Conservation (phyloP, 1,140 invertebrate species). For the Drosophila ogumai region DNA sequence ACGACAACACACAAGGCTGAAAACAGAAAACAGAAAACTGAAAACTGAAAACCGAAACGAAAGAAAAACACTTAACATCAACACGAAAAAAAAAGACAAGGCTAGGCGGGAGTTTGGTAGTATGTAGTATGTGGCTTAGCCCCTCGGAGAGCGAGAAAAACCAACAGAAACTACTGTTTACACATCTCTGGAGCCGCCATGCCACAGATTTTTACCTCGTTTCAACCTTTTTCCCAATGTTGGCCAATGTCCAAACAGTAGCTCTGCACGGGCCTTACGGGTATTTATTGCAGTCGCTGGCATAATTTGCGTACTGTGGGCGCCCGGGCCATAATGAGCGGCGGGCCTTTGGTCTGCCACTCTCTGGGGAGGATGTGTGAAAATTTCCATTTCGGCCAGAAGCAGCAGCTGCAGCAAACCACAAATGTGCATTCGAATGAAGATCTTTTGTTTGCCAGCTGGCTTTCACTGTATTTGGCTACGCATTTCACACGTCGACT, state of each 20-base stretch:
- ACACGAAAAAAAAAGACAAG: conserved; percentile 60
- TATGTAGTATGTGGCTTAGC: not conserved
- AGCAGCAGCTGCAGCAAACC: conserved; percentile 13
- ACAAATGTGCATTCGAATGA: conserved; percentile 37
- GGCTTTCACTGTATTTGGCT: conserved; percentile 45
- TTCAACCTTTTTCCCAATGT: conserved; percentile 15
- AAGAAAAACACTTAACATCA: conserved; percentile 73
- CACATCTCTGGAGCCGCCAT: conserved; percentile 34
- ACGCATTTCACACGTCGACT: conserved; percentile 47
- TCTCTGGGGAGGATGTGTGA: conserved; percentile 40
- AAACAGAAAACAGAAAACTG: not conserved
- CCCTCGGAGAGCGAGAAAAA: conserved; percentile 42
- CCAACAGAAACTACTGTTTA: conserved; percentile 65
- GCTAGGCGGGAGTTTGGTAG: conserved; percentile 1
- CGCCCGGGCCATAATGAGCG: conserved; percentile 16
- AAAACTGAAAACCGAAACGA: conserved; percentile 17
- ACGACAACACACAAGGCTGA: conserved; percentile 16
- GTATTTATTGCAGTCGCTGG: conserved; percentile 23
- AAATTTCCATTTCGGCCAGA: conserved; percentile 23
- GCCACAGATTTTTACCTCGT: conserved; percentile 25
- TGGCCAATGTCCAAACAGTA: conserved; percentile 49
- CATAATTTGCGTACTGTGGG: conserved; percentile 40
- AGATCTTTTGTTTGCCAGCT: conserved; percentile 40
- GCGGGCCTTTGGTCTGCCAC: conserved; percentile 7
- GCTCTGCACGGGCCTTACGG: conserved; percentile 3